phyloP scores from a whole-genome alignment of 2,888 invertebrate species.

The Ditula angustiorana region DNA sequence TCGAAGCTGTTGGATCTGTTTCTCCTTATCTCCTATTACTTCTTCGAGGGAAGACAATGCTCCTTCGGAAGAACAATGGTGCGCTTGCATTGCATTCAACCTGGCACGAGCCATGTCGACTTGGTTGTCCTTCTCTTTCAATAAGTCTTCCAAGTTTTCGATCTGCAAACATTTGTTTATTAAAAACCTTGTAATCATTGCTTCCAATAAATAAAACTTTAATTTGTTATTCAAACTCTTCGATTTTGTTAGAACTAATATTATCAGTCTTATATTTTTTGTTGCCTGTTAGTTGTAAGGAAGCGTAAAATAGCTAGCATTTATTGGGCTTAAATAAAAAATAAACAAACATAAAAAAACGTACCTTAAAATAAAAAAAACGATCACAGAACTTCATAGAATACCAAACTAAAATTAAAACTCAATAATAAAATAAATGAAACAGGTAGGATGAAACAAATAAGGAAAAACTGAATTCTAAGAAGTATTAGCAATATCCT shows the following conservation, averaged over 20 bases:
- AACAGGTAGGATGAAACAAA: neutral
- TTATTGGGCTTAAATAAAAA: slow-evolving; percentile 13
- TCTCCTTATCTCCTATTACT: slow-evolving; percentile 98
- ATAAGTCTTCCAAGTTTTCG: slow-evolving; percentile 97
- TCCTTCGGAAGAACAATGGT: slow-evolving; percentile 97
- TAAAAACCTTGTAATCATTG: neutral
- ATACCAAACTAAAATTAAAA: slow-evolving; percentile 35
- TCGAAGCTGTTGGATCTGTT: slow-evolving; percentile 96
- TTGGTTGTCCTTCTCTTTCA: slow-evolving; percentile 99
- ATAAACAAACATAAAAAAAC: slow-evolving; percentile 39
- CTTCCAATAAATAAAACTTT: neutral
- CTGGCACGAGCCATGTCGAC: slow-evolving; percentile 97
- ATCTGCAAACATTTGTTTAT: slow-evolving; percentile 87
- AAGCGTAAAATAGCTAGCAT: neutral
- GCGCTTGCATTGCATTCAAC: slow-evolving; percentile 96
- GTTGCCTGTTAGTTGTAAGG: neutral
- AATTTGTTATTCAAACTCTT: neutral
- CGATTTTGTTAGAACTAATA: neutral
- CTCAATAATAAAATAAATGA: slow-evolving; percentile 10
- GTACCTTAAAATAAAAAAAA: slow-evolving; percentile 43
- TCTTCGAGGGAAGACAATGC: slow-evolving; percentile 97
- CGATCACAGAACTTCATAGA: slow-evolving; percentile 28
- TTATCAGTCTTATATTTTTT: neutral
- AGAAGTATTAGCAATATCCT: neutral
- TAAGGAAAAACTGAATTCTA: neutral